phyloP scores from a whole-genome alignment of 2,888 invertebrate species.

The Hipparchia semele region DNA sequence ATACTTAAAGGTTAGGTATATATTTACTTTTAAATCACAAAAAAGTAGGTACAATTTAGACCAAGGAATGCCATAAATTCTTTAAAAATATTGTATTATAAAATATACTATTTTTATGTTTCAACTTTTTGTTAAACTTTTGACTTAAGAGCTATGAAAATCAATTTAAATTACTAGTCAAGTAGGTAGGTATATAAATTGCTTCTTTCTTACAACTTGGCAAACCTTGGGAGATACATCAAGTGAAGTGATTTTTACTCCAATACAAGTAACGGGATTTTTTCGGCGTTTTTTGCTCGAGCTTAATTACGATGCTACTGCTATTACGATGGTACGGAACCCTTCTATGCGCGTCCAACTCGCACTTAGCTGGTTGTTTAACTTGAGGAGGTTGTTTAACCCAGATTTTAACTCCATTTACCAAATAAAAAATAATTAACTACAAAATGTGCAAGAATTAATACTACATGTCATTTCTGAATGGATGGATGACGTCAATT shows the following conservation, averaged over 20 bases:
- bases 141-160: background rate
- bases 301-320: no score
- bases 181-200: background rate
- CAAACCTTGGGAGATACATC: slow-evolving; percentile 8
- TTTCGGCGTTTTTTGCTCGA: no score
- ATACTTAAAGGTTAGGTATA: background rate
- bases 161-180: background rate
- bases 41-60: no score
- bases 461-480: background rate
- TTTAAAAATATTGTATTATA: no score
- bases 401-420: no score
- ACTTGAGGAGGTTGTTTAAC: background rate
- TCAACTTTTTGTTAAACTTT: background rate
- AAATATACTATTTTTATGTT: no score
- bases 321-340: no score
- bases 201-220: background rate
- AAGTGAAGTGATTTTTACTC: background rate
- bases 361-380: no score
- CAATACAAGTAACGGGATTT: no score
- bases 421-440: no score
- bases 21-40: background rate
- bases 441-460: background rate
- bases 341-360: no score
- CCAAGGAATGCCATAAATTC: no score
- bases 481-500: background rate